Evolutionary conservation across 2,888 invertebrate genomes (phyloP), one percentile per base, ranked within the genome.

Genomic region (Sminthurinus aureus): DNA sequence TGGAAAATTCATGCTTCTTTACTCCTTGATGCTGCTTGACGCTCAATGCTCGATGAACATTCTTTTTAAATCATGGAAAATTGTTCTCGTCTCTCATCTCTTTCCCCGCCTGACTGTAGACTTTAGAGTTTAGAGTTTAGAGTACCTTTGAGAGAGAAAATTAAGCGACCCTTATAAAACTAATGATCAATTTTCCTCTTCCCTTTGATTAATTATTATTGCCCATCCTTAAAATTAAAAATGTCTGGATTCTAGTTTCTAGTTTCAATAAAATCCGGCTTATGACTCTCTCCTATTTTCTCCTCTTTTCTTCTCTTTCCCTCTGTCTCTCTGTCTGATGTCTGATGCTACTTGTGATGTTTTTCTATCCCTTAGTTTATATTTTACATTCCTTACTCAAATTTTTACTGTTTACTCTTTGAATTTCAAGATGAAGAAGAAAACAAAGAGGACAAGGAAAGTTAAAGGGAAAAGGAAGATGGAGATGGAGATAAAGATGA

Each of bases 191-290:
- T 69, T 80, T 80, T 69, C 80, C 50, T 80, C 51, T 20, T 0
- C 80, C 22, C 71, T 80, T 80, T 80, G 80, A 80, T 80, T 80
- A 80, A 80, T 80, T 80, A 80, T 80, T 80, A 80, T 80, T 80
- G 71, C 80, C 69, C 71, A 71, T 79, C 38, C 79, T 80, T 71
- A 80, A 80, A 80, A 80, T 80, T 80, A 71, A 80, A 71, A 80
- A 67, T 71, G 50, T 18, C 52, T 18, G 13, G 24, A 26, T 26
- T 75, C 9, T 24, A 75, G 24, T 26, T 75, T 15, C 58, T 50
- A 75, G 75, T 75, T 75, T 75, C 75, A 75, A 75, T 75, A 75
- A 51, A 75, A 75, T 24, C 73, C 38, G 20, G 24, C 15, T 26
- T n/a, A 69, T 26, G 73, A 24, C 26, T 26, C 26, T 51, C 20